These are phyloP conservation scores for Nipponacmea schrenckii DNA, from an alignment of 2,888 invertebrate species.

Conservation along the genomic window DNA sequence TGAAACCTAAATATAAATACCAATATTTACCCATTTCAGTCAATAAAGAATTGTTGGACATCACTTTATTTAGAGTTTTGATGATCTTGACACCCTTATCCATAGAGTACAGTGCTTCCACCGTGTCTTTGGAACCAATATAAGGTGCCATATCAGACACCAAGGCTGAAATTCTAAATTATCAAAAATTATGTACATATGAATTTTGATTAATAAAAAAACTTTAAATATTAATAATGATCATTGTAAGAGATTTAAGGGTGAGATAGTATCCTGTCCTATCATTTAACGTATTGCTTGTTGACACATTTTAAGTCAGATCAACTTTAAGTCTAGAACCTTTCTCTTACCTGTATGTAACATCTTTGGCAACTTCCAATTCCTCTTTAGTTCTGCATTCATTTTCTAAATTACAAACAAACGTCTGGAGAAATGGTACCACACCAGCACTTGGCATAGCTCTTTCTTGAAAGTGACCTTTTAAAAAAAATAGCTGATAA, in stretches of 20 bases:
- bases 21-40: slow-evolving; percentile 24
- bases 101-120: slow-evolving; percentile 32
- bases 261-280: too few species aligned
- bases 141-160: slow-evolving; percentile 36
- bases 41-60: slow-evolving; percentile 15
- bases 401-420: slow-evolving; percentile 57
- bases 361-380: slow-evolving; percentile 22
- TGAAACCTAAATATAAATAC: neutral
- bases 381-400: slow-evolving; percentile 36
- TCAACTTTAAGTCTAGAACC: neutral
- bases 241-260: neutral
- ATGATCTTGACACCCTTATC: slow-evolving; percentile 30
- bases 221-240: neutral
- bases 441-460: slow-evolving; percentile 59
- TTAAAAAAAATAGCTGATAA: too few species aligned
- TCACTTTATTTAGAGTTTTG: slow-evolving; percentile 19
- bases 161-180: slow-evolving; percentile 34
- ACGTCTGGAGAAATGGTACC: slow-evolving; percentile 57
- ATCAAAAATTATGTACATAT: neutral
- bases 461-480: slow-evolving; percentile 57
- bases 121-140: slow-evolving; percentile 24
- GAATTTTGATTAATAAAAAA: too few species aligned
- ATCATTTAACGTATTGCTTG: too few species aligned
- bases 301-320: too few species aligned
- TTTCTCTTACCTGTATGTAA: slow-evolving; percentile 38